Evolutionary conservation across 2,888 invertebrate species (phyloP), one percentile per base, ranked within the genome.

Genomic region (Willowsia nigromaculata): DNA sequence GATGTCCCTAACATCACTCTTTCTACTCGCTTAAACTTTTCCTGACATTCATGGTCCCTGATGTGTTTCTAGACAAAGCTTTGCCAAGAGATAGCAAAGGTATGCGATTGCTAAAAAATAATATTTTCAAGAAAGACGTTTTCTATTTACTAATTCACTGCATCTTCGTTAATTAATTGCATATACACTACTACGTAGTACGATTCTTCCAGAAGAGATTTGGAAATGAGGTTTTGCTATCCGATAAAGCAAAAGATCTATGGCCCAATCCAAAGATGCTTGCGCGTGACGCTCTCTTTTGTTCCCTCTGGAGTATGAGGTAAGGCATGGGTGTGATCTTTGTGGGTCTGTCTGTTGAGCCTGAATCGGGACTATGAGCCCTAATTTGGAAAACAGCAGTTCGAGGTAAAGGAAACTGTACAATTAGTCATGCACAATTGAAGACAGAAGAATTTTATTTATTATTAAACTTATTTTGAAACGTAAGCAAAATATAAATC

Each of bases 401-500:
- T 0, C 76, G 78, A 7, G 86, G 90, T 11, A 86, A 71, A 37
- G 86, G 90, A 13, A 86, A 86, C 90, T 89, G 53, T 25, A 33
- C 25, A 40, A 53, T 18, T 47, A 11, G 11, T 11, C 47, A 9
- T 2, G 11, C 6, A 53, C n/a, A 53, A 18, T 53, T 4, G 9
- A 30, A 65, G 59, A 59, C 18, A 27, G 3, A 4, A 1, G 22
- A 59, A 22, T 27, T 11, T 4, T 53, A n/a, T 18, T 9, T 53
- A 9, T 53, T 53, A 4, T 53, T 53, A n/a, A 5, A 53, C 4
- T 53, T 53, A n/a, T n/a, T n/a, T n/a, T 53, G 13, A 4, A 53
- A 53, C 5, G 5, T 53, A 53, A 53, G 15, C 3, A 18, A 53
- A 3, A 9, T 4, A 9, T 7, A 15, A 53, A 4, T 53, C 18